Percentiles rank a stretch among this genome's conserved stretches.
Conservation (phyloP, 2,113 vertebrate genomes). For the Perognathus longimembris region DNA sequence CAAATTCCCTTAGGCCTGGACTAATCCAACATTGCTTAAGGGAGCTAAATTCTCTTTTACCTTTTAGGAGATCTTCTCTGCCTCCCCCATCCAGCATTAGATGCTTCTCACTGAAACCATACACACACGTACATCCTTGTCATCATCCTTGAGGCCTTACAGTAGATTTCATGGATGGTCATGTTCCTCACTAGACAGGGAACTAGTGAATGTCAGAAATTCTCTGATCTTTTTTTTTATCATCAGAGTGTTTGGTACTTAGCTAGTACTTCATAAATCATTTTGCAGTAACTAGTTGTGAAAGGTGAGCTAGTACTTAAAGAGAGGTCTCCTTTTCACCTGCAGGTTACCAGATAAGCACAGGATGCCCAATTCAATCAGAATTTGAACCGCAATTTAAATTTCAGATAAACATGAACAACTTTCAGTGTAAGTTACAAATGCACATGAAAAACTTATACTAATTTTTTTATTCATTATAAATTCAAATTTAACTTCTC, state of each 20-base stretch:
- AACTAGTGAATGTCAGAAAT: not conserved
- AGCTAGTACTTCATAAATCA: not conserved
- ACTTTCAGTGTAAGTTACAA: not conserved
- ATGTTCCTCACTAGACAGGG: not conserved
- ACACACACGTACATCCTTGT: not conserved
- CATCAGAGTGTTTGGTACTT: not conserved
- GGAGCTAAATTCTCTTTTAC: not conserved
- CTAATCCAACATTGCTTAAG: not conserved
- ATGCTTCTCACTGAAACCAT: not conserved
- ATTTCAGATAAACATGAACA: not conserved
- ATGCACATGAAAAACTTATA: not conserved
- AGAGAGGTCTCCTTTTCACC: not conserved
- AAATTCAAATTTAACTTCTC: conserved; percentile 20
- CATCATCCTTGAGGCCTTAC: not conserved
- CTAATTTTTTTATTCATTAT: not conserved
- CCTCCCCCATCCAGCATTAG: not conserved
- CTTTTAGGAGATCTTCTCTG: not conserved
- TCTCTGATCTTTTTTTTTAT: not conserved
- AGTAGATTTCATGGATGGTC: not conserved
- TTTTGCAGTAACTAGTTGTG: not conserved
- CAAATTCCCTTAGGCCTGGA: not conserved
- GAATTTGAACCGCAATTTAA: conserved; percentile 22
- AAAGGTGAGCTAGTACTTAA: not conserved
- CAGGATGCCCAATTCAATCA: not conserved
- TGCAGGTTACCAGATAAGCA: not conserved